These are phyloP conservation scores for Drosophila ficusphila DNA, from an alignment of 1,140 invertebrate species.

Conservation along the genomic window DNA sequence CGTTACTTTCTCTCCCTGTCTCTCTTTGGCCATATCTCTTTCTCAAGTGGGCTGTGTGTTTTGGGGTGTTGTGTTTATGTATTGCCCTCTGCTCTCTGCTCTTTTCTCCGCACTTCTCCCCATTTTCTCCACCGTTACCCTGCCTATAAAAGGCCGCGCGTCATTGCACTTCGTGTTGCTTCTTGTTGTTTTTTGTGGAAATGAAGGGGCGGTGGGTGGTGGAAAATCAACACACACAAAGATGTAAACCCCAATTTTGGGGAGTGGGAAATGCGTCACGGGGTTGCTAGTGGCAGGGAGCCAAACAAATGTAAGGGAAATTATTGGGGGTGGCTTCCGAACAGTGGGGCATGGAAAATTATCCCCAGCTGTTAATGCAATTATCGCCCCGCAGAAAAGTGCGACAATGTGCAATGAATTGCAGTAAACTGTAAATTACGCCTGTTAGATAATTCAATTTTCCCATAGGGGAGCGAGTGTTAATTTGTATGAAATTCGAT, in stretches of 20 bases:
- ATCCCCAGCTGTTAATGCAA: constrained; percentile 37
- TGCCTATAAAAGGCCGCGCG: constrained; percentile 32
- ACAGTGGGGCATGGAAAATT: constrained; percentile 49
- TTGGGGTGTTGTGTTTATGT: constrained; percentile 10
- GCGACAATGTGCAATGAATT: constrained; percentile 4
- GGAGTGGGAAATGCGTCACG: constrained; percentile 48
- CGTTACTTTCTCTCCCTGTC: not conserved
- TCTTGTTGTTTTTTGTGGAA: not conserved
- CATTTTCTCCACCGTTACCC: not conserved
- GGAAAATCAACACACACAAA: constrained; percentile 2
- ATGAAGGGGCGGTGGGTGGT: constrained; percentile 5
- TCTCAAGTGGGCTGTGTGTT: constrained; percentile 8
- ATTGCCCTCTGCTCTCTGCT: constrained; percentile 25
- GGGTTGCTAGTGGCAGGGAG: constrained; percentile 54
- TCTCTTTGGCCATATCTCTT: not conserved
- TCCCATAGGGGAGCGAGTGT: not conserved
- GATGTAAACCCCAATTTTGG: not conserved
- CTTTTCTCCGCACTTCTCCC: constrained; percentile 27
- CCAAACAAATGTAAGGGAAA: constrained; percentile 23
- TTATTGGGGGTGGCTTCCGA: constrained; percentile 42
- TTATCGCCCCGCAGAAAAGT: constrained; percentile 3
- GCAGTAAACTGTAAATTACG: constrained; percentile 36
- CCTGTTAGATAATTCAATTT: constrained; percentile 26
- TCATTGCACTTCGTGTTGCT: constrained; percentile 47
- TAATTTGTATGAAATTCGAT: not conserved